Evolutionary conservation across 92 coral and sea anemone species (phyloP).

Genomic region (Ricordea florida): DNA sequence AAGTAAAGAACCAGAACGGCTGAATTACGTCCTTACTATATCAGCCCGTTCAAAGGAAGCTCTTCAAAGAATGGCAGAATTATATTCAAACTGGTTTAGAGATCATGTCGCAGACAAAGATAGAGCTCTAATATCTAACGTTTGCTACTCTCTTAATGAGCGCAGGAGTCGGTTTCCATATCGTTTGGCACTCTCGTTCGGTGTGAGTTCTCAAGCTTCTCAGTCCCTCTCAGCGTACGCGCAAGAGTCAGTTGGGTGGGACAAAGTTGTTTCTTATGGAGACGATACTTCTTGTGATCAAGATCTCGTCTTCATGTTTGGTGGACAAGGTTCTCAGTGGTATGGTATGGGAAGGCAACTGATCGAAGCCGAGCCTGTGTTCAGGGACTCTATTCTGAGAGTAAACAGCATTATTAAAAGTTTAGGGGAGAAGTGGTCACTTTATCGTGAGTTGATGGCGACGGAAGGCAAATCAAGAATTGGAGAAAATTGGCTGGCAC

Average conservation of each 20-base stretch:
- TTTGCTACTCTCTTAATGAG: slow-evolving; percentile 69
- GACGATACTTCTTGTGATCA: not conserved
- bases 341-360: slow-evolving; percentile 69
- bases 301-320: slow-evolving; percentile 66
- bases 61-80: slow-evolving; percentile 40
- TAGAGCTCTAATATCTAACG: not conserved
- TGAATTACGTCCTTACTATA: slow-evolving; percentile 35
- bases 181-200: slow-evolving; percentile 47
- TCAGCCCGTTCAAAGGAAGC: slow-evolving; percentile 55
- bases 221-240: slow-evolving; percentile 27
- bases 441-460: slow-evolving; percentile 43
- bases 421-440: slow-evolving; percentile 43
- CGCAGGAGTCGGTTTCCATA: slow-evolving; percentile 48
- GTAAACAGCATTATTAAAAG: slow-evolving; percentile 32
- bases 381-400: slow-evolving; percentile 31
- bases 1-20: not conserved
- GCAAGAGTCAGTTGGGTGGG: slow-evolving; percentile 29
- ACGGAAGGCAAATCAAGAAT: slow-evolving; percentile 42
- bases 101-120: slow-evolving; percentile 6
- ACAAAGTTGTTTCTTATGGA: slow-evolving; percentile 20
- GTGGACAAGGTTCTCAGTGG: slow-evolving; percentile 80
- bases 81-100: slow-evolving; percentile 14
- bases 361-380: slow-evolving; percentile 42
- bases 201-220: slow-evolving; percentile 34
- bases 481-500: slow-evolving; percentile 43